Evolutionary conservation across 1,140 invertebrate genomes (phyloP).

Genomic region (Phocides pigmalion): DNA sequence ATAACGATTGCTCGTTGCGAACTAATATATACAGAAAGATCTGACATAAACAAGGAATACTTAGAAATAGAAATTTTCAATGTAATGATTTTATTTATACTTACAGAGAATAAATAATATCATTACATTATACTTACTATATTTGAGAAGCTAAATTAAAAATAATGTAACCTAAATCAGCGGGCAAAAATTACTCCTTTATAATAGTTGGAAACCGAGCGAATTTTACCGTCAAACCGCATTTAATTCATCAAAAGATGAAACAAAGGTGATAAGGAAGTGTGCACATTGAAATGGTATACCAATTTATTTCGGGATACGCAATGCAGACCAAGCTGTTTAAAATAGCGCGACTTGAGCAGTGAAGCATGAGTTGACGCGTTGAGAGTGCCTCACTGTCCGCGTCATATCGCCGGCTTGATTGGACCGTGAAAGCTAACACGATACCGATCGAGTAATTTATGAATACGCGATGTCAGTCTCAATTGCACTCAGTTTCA

Average conservation of each 20-base stretch:
- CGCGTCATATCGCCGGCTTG: constrained; percentile 54
- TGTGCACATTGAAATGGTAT: constrained; percentile 26
- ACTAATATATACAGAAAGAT: no score
- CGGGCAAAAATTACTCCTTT: no score
- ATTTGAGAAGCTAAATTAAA: no score
- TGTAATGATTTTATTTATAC: no score
- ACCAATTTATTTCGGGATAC: constrained; percentile 25
- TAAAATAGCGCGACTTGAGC: constrained; percentile 34
- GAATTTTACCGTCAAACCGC: background rate
- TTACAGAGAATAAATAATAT: no score
- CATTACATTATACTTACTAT: no score
- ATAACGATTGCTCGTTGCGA: no score
- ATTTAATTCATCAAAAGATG: background rate
- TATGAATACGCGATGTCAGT: constrained; percentile 41
- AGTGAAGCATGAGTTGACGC: constrained; percentile 23
- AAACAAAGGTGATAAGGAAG: constrained; percentile 28
- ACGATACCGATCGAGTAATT: constrained; percentile 53
- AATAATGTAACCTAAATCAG: no score
- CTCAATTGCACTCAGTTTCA: constrained; percentile 27
- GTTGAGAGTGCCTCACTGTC: constrained; percentile 36
- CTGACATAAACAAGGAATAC: no score
- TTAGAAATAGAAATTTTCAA: no score
- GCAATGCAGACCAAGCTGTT: constrained; percentile 27
- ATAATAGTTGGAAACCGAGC: no score
- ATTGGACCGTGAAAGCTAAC: constrained; percentile 71